Evolutionary conservation across 2,797 vertebrate genomes (phyloP), one percentile per base, ranked within the genome.

Genomic region (Galagoides demidoff): DNA sequence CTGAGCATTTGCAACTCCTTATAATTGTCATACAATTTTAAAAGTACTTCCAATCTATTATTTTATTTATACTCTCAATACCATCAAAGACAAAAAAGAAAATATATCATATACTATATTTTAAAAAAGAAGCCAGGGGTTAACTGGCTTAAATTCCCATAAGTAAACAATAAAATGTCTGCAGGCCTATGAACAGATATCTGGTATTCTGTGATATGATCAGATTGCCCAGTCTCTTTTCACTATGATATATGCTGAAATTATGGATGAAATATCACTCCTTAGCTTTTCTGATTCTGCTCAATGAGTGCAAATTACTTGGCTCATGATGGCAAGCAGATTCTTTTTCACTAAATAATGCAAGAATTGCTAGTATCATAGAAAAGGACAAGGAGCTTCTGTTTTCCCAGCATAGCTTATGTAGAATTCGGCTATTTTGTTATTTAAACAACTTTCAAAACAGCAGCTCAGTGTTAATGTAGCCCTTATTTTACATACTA

Each of bases 261-360:
- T 85, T 78, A 61, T 81, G 70, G 92, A 68, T 91, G 91, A 94
- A 95, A 52, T 91, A 84, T 85, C 31, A 77, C 23, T 90, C 29
- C 52, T 17, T 7, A 25, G 7, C 19, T 68, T 73, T 90, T 87
- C 52, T 37, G n/a, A 4, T 76, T 92, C 94, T 83, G 5, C 19
- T 95, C 83, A 91, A 23, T 89, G 74, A 87, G 27, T 83, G 74
- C 52, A 55, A 14, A 11, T 78, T 87, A 57, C 79, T 95, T 89
- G 93, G 70, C 59, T 91, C 29, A 82, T 22, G 2, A 17, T n/a
- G 43, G 16, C 43, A 5, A 95, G 34, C 20, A 5, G 79, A 92
- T 96, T 92, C 31, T 84, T 94, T 97, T 94, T 43, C 95, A 96
- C 89, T 96, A 94, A 97, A 95, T 97, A 96, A 96, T 97, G 87